These are phyloP conservation scores for Mimumesa dahlbomi DNA, from an alignment of 2,888 invertebrate species.

Conservation along the genomic window DNA sequence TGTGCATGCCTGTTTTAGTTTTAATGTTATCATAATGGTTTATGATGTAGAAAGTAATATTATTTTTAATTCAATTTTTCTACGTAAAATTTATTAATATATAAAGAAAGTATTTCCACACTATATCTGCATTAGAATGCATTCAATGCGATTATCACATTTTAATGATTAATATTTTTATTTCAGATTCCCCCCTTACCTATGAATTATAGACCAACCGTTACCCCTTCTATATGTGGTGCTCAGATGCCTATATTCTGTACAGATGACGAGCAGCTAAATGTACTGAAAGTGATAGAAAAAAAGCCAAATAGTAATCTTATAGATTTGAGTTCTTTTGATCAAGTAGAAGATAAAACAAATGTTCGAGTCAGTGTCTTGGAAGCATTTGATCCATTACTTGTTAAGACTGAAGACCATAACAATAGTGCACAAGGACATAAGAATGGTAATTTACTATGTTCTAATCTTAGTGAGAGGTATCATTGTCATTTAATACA, in stretches of 20 bases:
- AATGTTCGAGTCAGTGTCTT: conserved; percentile 86
- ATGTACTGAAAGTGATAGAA: conserved; percentile 79
- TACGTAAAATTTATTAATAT: no score
- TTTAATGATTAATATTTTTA: neutral
- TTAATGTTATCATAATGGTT: no score
- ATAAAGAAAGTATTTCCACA: no score
- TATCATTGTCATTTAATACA: neutral
- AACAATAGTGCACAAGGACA: conserved; percentile 64
- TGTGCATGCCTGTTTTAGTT: conserved; percentile 14
- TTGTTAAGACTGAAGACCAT: conserved; percentile 83
- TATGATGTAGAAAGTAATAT: no score
- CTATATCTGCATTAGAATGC: no score
- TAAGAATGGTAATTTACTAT: conserved; percentile 61
- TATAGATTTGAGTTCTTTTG: conserved; percentile 82
- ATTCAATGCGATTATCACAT: neutral
- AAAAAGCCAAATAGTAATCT: conserved; percentile 82
- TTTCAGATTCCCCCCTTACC: conserved; percentile 78
- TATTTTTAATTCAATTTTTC: neutral
- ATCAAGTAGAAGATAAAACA: conserved; percentile 80
- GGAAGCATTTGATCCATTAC: conserved; percentile 93
- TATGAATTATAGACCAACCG: conserved; percentile 73
- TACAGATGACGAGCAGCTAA: conserved; percentile 75
- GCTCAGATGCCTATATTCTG: conserved; percentile 46
- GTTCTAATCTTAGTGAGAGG: neutral
- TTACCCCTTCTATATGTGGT: conserved; percentile 47